These are phyloP conservation scores for Paragorgia papillata DNA, from an alignment of 92 coral and sea anemone genomes.

Conservation along the genomic window DNA sequence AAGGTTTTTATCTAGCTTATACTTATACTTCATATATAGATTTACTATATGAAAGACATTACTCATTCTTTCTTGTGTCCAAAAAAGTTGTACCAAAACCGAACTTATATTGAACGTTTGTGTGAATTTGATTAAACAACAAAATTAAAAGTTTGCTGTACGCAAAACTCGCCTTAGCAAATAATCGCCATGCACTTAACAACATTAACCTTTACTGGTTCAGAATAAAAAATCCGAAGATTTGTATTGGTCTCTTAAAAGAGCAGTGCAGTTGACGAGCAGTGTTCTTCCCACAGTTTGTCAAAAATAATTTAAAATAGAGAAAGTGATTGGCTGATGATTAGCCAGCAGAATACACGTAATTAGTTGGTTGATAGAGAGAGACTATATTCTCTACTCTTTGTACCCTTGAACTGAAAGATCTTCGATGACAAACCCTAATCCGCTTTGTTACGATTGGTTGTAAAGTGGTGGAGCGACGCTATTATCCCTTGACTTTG, in stretches of 20 bases:
- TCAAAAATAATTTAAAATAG: conserved; percentile 42
- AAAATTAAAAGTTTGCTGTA: conserved; percentile 22
- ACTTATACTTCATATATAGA: too few species aligned
- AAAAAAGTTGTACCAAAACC: background rate
- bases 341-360: conserved; percentile 36
- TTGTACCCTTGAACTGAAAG: conserved; percentile 2
- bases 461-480: background rate
- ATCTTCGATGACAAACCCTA: conserved; percentile 4
- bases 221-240: background rate
- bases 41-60: too few species aligned
- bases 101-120: conserved; percentile 2
- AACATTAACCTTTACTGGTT: background rate
- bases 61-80: background rate
- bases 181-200: conserved; percentile 25
- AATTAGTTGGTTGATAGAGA: conserved; percentile 38
- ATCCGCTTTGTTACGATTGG: conserved; percentile 14
- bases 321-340: conserved; percentile 41
- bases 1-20: too few species aligned
- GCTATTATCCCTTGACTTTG: conserved; percentile 15
- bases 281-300: conserved; percentile 44
- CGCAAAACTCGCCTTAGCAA: background rate
- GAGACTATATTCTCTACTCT: background rate
- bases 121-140: conserved; percentile 21
- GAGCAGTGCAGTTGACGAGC: conserved; percentile 2
- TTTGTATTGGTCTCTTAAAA: conserved; percentile 11